Evolutionary conservation across 2,888 invertebrate genomes (phyloP).

Genomic region (Cephus spinipes): DNA sequence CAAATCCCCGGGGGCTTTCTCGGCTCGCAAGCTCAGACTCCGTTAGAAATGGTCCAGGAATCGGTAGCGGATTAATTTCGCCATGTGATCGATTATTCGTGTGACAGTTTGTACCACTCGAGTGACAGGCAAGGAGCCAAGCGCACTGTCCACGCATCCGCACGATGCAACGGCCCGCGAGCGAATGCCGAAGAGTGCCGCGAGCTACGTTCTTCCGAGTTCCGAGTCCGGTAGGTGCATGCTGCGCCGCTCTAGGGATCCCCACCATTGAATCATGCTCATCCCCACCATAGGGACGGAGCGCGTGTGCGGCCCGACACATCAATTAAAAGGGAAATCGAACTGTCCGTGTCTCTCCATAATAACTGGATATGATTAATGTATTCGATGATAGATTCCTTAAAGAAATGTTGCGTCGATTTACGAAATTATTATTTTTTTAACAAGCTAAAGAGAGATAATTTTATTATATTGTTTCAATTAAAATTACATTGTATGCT

Average conservation of each 20-base stretch:
- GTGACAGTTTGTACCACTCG: slow-evolving; percentile 1
- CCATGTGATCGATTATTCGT: background rate
- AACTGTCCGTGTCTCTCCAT: background rate
- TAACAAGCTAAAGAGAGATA: background rate
- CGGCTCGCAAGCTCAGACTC: background rate
- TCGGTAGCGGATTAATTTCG: background rate
- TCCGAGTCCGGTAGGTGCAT: slow-evolving; percentile 40
- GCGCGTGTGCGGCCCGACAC: slow-evolving; percentile 1
- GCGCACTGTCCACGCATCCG: slow-evolving; percentile 16
- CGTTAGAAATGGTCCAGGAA: background rate
- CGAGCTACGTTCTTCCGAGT: slow-evolving; percentile 42
- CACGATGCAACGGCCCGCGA: slow-evolving; percentile 38
- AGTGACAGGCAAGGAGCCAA: background rate
- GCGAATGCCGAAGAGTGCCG: slow-evolving; percentile 38
- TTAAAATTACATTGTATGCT: background rate
- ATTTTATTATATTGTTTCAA: background rate
- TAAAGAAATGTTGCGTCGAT: background rate
- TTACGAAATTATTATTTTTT: background rate
- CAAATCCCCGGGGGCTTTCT: background rate
- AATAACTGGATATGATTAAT: background rate
- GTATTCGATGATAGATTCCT: background rate
- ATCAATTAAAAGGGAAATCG: background rate
- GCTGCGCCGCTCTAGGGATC: slow-evolving; percentile 1
- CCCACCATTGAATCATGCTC: slow-evolving; percentile 24
- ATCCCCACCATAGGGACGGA: slow-evolving; percentile 11